Conservation (phyloP, 2,888 invertebrate species). For the Tenthredo amoena region DNA sequence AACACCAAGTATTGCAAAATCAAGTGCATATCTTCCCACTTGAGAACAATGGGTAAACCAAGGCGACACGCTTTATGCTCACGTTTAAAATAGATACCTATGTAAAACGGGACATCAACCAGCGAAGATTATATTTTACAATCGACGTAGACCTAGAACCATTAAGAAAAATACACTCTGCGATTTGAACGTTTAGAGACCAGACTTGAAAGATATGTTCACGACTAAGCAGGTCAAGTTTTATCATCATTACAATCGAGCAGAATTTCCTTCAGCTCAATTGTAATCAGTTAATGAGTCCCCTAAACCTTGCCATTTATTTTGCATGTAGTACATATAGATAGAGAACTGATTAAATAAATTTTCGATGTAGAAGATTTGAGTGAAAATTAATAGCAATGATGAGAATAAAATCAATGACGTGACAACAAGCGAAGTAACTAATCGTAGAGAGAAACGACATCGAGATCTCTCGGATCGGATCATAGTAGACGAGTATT, state of each 20-base stretch:
- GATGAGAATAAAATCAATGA: not conserved
- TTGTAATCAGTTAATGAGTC: not conserved
- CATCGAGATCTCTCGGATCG: not conserved
- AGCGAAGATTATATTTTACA: not conserved
- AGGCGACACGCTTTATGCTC: not conserved
- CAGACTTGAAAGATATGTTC: not conserved
- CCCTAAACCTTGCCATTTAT: not conserved
- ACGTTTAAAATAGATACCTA: not conserved
- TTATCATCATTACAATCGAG: not conserved
- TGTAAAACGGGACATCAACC: not conserved
- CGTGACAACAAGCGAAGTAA: not conserved
- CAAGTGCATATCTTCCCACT: not conserved
- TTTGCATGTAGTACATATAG: not conserved
- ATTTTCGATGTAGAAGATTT: not conserved
- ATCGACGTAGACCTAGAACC: not conserved
- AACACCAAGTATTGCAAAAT: slow-evolving; percentile 24
- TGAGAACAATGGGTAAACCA: slow-evolving; percentile 4
- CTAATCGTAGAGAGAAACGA: not conserved
- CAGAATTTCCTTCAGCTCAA: not conserved
- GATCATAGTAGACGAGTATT: not conserved
- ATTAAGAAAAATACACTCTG: not conserved
- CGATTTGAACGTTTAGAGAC: not conserved
- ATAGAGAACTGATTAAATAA: not conserved
- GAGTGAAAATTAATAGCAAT: not conserved
- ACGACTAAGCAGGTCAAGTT: not conserved